Percentiles rank a stretch among this genome's conserved stretches.
These are phyloP conservation scores for Glaucopsyche alexis DNA, from an alignment of 2,888 invertebrate species.

Conservation along the genomic window DNA sequence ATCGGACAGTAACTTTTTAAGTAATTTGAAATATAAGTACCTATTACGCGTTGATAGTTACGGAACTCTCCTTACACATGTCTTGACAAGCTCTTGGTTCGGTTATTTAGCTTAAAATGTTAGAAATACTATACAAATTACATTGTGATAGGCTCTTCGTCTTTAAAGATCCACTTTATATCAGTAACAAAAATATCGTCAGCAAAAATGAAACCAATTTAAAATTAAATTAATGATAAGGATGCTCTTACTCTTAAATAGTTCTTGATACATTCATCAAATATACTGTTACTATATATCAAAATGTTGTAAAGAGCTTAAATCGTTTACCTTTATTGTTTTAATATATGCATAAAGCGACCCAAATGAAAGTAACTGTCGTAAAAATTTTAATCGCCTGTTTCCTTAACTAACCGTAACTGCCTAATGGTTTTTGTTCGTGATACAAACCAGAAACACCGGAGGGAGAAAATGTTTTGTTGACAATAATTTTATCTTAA, in stretches of 20 bases:
- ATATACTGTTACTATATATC: too few relatives aligned
- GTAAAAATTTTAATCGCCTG: slow-evolving; percentile 14
- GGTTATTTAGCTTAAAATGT: too few relatives aligned
- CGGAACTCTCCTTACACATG: too few relatives aligned
- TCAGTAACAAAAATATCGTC: too few relatives aligned
- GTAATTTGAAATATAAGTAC: too few relatives aligned
- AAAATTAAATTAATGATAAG: background rate
- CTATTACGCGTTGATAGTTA: too few relatives aligned
- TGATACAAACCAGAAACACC: slow-evolving; percentile 21
- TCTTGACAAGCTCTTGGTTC: too few relatives aligned
- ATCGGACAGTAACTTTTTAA: too few relatives aligned
- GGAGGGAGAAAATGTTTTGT: slow-evolving; percentile 9
- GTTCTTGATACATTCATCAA: background rate
- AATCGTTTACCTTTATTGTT: background rate
- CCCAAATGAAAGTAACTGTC: slow-evolving; percentile 19
- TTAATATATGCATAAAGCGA: slow-evolving; percentile 20
- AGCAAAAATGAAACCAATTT: too few relatives aligned
- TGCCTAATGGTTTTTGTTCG: slow-evolving; percentile 22
- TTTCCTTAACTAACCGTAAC: slow-evolving; percentile 18
- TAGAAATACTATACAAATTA: too few relatives aligned
- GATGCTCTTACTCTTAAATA: background rate
- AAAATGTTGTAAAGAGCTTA: background rate
- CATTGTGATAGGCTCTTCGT: too few relatives aligned
- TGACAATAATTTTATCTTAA: slow-evolving; percentile 20
- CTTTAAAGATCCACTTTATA: too few relatives aligned